Evolutionary conservation across 2,797 vertebrate genomes (phyloP).

Genomic region (Sardinella longiceps): DNA sequence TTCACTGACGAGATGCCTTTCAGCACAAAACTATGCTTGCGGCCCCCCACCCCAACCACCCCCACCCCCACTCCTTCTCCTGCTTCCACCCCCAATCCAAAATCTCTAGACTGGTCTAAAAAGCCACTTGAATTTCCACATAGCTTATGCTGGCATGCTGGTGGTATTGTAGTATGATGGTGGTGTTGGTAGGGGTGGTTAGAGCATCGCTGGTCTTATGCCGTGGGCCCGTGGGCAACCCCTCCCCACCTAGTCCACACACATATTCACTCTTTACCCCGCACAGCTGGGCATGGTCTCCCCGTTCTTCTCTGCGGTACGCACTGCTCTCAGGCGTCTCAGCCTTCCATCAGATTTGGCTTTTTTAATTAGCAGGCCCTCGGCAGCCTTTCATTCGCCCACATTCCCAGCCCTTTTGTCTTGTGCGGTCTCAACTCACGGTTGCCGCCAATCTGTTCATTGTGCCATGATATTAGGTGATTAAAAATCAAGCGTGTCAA

Average conservation of each 20-base stretch:
- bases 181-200: not conserved
- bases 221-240: not conserved
- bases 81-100: not conserved
- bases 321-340: not conserved
- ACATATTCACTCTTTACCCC: not conserved
- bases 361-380: conserved; percentile 19
- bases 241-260: no score
- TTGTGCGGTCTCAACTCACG: conserved; percentile 55
- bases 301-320: not conserved
- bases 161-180: not conserved
- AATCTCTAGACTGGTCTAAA: not conserved
- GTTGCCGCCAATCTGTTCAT: conserved; percentile 72
- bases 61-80: not conserved
- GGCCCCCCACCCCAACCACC: not conserved
- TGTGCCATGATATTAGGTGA: conserved; percentile 76
- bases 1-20: not conserved
- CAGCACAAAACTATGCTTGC: no score
- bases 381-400: conserved; percentile 37
- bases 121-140: not conserved
- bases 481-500: conserved; percentile 71
- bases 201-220: not conserved
- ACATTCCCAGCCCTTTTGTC: conserved; percentile 59
- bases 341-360: not conserved
- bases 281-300: not conserved
- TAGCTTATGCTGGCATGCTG: not conserved